These are phyloP conservation scores for Orthosia incerta DNA, from an alignment of 2,888 invertebrate species.

Conservation along the genomic window DNA sequence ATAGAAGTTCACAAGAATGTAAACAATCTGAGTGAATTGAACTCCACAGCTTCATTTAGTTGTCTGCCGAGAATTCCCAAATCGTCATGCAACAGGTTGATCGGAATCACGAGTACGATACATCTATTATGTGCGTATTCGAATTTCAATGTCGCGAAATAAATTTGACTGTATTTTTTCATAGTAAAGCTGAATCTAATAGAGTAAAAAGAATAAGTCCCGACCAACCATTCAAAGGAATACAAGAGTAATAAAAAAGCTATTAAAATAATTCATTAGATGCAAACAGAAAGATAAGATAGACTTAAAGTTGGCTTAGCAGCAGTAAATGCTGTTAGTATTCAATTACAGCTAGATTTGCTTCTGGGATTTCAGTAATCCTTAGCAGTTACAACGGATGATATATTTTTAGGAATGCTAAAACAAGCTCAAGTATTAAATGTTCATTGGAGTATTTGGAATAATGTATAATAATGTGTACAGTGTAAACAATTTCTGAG, in stretches of 20 bases:
- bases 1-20: slow-evolving; percentile 30
- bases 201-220: background rate
- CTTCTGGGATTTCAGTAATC: slow-evolving; percentile 23
- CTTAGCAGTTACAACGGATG: slow-evolving; percentile 7
- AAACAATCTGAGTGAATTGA: slow-evolving; percentile 31
- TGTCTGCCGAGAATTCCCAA: slow-evolving; percentile 49
- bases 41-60: slow-evolving; percentile 40
- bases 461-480: too few relatives aligned
- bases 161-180: slow-evolving; percentile 3
- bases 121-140: slow-evolving; percentile 39
- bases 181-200: background rate
- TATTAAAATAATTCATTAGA: slow-evolving; percentile 23
- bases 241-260: slow-evolving; percentile 26
- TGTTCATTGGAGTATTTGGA: too few relatives aligned
- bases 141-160: background rate
- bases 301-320: slow-evolving; percentile 13
- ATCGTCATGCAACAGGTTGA: slow-evolving; percentile 69
- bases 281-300: slow-evolving; percentile 33
- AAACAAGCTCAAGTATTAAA: slow-evolving; percentile 7
- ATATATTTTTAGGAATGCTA: slow-evolving; percentile 12
- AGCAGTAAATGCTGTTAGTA: slow-evolving; percentile 29
- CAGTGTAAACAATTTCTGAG: background rate
- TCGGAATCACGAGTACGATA: slow-evolving; percentile 23
- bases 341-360: slow-evolving; percentile 41
- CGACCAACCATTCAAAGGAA: background rate